Conservation (phyloP, 2,113 vertebrate species). For the Mixornis gularis region DNA sequence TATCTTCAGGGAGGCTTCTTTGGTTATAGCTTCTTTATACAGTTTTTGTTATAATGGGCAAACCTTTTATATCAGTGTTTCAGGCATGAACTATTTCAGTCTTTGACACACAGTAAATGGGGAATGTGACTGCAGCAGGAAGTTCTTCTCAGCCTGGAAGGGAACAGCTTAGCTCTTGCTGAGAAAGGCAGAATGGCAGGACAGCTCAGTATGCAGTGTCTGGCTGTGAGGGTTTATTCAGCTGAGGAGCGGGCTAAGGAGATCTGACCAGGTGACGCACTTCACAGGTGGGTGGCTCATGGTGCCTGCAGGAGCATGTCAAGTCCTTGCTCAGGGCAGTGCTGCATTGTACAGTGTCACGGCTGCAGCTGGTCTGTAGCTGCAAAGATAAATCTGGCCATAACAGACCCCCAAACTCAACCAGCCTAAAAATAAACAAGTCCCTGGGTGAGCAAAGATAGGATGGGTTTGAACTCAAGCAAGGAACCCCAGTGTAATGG, state of each 20-base stretch:
- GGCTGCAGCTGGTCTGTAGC: not conserved
- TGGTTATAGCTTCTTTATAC: not conserved
- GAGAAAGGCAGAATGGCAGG: not conserved
- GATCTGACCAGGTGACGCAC: not conserved
- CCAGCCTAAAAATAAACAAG: not conserved
- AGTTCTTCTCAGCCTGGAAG: not conserved
- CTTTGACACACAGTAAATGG: not conserved
- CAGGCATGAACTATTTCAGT: not conserved
- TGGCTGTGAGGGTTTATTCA: not conserved
- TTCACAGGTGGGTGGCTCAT: not conserved
- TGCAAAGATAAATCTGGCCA: not conserved
- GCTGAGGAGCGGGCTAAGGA: not conserved
- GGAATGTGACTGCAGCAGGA: not conserved
- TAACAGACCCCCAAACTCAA: not conserved
- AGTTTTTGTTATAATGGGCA: not conserved
- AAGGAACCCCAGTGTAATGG: not conserved
- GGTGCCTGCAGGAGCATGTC: not conserved
- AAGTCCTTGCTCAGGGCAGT: not conserved
- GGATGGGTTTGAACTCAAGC: not conserved
- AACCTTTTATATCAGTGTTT: not conserved
- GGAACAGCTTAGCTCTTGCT: not conserved
- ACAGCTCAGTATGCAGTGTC: accelerated
- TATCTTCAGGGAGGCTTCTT: not conserved
- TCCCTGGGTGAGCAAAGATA: not conserved
- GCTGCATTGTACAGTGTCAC: not conserved